These are phyloP conservation scores for Parnassius orleans DNA, from an alignment of 2,888 invertebrate genomes.

Conservation along the genomic window DNA sequence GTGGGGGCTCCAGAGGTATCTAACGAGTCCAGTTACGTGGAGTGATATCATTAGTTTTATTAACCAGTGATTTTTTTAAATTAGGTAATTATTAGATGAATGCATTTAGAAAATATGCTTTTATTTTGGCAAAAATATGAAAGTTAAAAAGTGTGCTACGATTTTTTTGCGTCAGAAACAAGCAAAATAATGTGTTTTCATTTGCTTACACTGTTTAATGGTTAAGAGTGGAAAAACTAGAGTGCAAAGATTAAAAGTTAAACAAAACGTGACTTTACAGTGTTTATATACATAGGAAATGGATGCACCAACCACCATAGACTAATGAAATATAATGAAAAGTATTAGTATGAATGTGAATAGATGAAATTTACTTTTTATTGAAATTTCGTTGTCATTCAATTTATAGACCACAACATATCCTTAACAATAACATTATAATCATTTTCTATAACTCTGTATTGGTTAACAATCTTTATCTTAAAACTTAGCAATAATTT, in stretches of 20 bases:
- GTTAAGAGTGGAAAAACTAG: neutral
- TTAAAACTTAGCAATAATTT: no score
- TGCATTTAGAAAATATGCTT: neutral
- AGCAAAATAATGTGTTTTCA: neutral
- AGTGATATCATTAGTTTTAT: constrained; percentile 26
- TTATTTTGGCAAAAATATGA: neutral
- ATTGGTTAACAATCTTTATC: no score
- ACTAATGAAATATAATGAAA: neutral
- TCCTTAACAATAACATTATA: neutral
- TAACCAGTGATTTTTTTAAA: constrained; percentile 14
- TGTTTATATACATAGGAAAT: neutral
- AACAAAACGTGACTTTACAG: neutral
- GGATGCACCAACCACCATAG: constrained; percentile 1
- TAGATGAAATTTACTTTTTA: neutral
- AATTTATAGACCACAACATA: constrained; percentile 16
- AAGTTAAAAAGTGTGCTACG: neutral
- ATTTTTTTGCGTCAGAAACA: neutral
- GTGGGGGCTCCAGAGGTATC: constrained; percentile 76
- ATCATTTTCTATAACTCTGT: no score
- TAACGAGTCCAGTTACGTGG: constrained; percentile 38
- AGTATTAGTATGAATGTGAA: constrained; percentile 7
- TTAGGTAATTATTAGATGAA: constrained; percentile 5
- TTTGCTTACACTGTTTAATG: neutral
- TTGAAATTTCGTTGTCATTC: neutral
- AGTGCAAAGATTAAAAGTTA: neutral